Base-by-base conservation (phyloP, 2,888 invertebrate species). In the Folsomia manolachei region DNA sequence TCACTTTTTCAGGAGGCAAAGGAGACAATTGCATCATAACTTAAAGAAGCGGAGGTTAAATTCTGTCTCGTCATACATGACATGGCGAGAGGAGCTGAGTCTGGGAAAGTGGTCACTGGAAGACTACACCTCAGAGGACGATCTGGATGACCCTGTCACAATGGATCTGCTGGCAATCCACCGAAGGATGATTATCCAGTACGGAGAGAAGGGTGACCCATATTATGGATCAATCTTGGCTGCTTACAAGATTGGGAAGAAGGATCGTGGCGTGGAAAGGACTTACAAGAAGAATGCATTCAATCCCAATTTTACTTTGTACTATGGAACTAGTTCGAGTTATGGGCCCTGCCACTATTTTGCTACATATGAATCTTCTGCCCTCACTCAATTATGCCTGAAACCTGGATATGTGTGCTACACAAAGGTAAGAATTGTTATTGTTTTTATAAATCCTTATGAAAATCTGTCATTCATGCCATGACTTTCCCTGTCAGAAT, bases 11-110 rank as follows among this genome's bases (percentile, higher is more conserved):
- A n/a, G n/a, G n/a, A n/a, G n/a, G n/a, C n/a, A n/a, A n/a, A n/a
- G n/a, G n/a, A 14, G 51, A 51, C 51, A 65, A 51, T 39, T 11
- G 25, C 19, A 18, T 1, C 61, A 90, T 90, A 79, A 92, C 83
- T 83, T 92, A 92, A 69, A n/a, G n/a, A n/a, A n/a, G n/a, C n/a
- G n/a, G n/a, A n/a, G n/a, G n/a, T n/a, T n/a, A n/a, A n/a, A n/a
- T n/a, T n/a, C n/a, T n/a, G n/a, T n/a, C n/a, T n/a, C n/a, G n/a
- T n/a, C n/a, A n/a, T n/a, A n/a, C n/a, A n/a, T n/a, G n/a, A n/a
- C n/a, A n/a, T n/a, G n/a, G n/a, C n/a, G n/a, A n/a, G n/a, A n/a
- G n/a, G n/a, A n/a, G n/a, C n/a, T n/a, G n/a, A n/a, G n/a, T n/a
- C n/a, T n/a, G n/a, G n/a, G n/a, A n/a, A n/a, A n/a, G n/a, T n/a